Evolutionary conservation across 1,140 invertebrate genomes (phyloP).

Genomic region (Eciton burchellii): DNA sequence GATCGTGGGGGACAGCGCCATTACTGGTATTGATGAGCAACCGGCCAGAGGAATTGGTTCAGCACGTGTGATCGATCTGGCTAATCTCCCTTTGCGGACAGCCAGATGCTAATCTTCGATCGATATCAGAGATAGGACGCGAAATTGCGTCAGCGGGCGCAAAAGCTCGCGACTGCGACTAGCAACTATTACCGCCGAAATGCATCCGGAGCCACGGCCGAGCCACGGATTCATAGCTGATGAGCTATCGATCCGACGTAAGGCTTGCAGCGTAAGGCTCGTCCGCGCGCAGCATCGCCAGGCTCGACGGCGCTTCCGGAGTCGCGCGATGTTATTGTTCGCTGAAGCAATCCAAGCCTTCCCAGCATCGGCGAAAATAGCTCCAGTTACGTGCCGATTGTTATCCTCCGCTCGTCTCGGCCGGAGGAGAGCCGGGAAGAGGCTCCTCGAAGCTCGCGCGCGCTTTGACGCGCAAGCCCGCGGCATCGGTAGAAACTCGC

Average conservation of each 20-base stretch:
- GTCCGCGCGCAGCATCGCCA: neutral
- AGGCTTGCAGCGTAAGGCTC: too few species aligned
- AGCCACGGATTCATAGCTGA: slow-evolving; percentile 45
- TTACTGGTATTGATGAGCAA: slow-evolving; percentile 83
- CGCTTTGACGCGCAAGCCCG: neutral
- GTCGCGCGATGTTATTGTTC: slow-evolving; percentile 8
- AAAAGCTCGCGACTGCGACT: slow-evolving; percentile 60
- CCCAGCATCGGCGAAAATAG: slow-evolving; percentile 14
- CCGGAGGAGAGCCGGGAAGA: neutral
- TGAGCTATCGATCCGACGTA: slow-evolving; percentile 64
- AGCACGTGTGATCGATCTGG: slow-evolving; percentile 81
- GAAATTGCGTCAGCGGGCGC: slow-evolving; percentile 61
- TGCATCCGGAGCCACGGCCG: slow-evolving; percentile 32
- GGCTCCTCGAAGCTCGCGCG: neutral
- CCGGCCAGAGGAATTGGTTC: slow-evolving; percentile 82
- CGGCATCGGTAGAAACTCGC: neutral
- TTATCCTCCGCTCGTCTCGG: slow-evolving; percentile 15
- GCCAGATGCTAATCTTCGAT: slow-evolving; percentile 81
- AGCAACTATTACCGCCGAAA: slow-evolving; percentile 49
- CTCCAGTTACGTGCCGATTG: slow-evolving; percentile 32
- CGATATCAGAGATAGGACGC: slow-evolving; percentile 68
- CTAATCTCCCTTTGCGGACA: slow-evolving; percentile 80
- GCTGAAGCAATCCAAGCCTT: slow-evolving; percentile 59
- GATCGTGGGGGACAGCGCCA: slow-evolving; percentile 65
- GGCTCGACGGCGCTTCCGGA: slow-evolving; percentile 31